These are phyloP conservation scores for Pelodytes ibericus DNA, from an alignment of 2,797 vertebrate species.

Conservation along the genomic window DNA sequence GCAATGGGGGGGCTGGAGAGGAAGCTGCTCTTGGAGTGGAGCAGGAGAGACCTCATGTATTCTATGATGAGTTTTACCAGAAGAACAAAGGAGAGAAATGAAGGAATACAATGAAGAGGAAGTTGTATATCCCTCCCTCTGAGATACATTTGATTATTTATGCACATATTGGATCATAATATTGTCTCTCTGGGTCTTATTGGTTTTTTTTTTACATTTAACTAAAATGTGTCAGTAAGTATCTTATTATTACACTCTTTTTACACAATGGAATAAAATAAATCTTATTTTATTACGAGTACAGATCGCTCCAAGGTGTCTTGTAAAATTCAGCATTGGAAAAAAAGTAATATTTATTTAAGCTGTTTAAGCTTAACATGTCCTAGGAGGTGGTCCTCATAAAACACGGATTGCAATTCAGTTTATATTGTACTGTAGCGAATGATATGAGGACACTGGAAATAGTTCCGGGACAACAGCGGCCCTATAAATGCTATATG, in stretches of 20 bases:
- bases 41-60: neutral
- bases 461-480: constrained; percentile 6
- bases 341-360: constrained; percentile 52
- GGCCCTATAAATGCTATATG: constrained; percentile 12
- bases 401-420: constrained; percentile 31
- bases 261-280: constrained; percentile 4
- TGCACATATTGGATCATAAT: neutral
- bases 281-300: constrained; percentile 16
- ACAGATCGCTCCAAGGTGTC: neutral
- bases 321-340: constrained; percentile 46
- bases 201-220: neutral
- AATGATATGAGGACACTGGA: constrained; percentile 33
- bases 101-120: neutral
- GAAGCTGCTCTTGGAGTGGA: neutral
- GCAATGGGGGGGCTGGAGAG: neutral
- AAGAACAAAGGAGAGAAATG: neutral
- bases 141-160: neutral
- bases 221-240: neutral
- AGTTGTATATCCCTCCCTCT: constrained; percentile 4
- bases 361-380: constrained; percentile 34
- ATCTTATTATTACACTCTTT: neutral
- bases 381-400: constrained; percentile 48
- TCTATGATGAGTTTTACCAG: neutral
- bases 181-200: neutral
- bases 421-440: constrained; percentile 32